Percentiles rank a stretch among this genome's conserved stretches.
phyloP scores from a whole-genome alignment of 2,113 vertebrate species.

The Ciconia maguari region DNA sequence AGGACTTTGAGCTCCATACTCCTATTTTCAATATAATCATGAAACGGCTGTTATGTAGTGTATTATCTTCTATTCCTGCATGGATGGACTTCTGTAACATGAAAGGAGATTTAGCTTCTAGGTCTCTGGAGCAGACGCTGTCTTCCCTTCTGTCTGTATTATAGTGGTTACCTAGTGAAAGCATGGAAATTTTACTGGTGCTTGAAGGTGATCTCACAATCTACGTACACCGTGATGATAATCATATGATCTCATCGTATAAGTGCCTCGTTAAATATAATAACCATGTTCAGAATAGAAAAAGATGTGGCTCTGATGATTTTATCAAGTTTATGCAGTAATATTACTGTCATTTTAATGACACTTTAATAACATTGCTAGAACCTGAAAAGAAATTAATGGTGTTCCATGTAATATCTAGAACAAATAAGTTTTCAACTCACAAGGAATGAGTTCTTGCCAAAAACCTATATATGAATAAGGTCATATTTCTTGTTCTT shows the following conservation, averaged over 20 bases:
- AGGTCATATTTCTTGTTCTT: neutral
- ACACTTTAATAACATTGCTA: neutral
- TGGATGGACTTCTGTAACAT: neutral
- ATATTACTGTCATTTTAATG: neutral
- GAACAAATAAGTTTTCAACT: neutral
- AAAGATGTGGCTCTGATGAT: neutral
- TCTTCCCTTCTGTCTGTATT: neutral
- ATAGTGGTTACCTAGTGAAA: neutral
- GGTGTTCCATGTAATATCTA: neutral
- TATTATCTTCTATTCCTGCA: neutral
- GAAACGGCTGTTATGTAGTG: neutral
- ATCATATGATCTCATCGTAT: neutral
- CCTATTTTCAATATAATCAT: neutral
- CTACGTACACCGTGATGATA: fast-evolving
- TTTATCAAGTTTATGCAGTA: neutral
- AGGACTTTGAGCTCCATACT: neutral
- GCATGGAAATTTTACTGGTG: neutral
- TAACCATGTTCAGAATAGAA: neutral
- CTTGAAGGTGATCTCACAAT: neutral
- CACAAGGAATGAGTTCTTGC: neutral
- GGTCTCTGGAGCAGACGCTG: neutral
- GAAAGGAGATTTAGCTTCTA: neutral
- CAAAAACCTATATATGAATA: neutral
- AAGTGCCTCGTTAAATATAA: neutral
- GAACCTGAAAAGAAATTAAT: neutral